phyloP scores from a whole-genome alignment of 1,140 invertebrate genomes.

The Sycophaga agraensis region DNA sequence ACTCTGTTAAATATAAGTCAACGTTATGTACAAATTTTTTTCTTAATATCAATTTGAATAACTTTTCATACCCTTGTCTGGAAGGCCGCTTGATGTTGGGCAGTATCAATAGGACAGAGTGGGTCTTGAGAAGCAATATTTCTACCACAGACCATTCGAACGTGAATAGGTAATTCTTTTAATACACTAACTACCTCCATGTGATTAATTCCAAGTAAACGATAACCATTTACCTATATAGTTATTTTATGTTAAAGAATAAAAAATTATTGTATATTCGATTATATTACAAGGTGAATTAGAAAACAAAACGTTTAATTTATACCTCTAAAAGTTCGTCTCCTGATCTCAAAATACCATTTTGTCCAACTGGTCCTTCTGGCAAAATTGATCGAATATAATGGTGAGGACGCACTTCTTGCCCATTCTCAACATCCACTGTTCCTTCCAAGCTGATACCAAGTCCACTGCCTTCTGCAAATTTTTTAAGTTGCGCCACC shows the following conservation, averaged over 20 bases:
- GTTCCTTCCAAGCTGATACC: conserved; percentile 97
- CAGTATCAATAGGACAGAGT: conserved; percentile 64
- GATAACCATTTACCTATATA: conserved; percentile 88
- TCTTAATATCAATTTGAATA: too few relatives aligned
- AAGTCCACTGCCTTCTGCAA: conserved; percentile 82
- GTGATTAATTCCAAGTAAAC: conserved; percentile 94
- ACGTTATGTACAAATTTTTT: too few relatives aligned
- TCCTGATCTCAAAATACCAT: conserved; percentile 65
- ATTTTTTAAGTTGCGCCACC: conserved; percentile 84
- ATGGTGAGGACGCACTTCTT: conserved; percentile 89
- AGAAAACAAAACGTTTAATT: too few relatives aligned
- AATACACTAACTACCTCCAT: conserved; percentile 93
- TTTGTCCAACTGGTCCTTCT: conserved; percentile 91
- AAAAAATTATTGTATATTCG: too few relatives aligned
- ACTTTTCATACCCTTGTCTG: conserved; percentile 65
- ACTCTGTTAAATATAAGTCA: conserved; percentile 52
- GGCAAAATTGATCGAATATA: conserved; percentile 91
- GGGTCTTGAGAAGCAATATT: conserved; percentile 56
- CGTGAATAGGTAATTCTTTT: conserved; percentile 90
- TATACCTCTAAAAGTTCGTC: conserved; percentile 69
- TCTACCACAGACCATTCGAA: conserved; percentile 90
- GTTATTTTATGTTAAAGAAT: too few relatives aligned
- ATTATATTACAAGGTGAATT: not conserved
- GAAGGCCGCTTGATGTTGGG: conserved; percentile 67
- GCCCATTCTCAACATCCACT: conserved; percentile 89